Percentiles rank a stretch among this genome's conserved stretches.
phyloP scores from a whole-genome alignment of 2,797 vertebrate genomes.

The Apogon hyalosoma region DNA sequence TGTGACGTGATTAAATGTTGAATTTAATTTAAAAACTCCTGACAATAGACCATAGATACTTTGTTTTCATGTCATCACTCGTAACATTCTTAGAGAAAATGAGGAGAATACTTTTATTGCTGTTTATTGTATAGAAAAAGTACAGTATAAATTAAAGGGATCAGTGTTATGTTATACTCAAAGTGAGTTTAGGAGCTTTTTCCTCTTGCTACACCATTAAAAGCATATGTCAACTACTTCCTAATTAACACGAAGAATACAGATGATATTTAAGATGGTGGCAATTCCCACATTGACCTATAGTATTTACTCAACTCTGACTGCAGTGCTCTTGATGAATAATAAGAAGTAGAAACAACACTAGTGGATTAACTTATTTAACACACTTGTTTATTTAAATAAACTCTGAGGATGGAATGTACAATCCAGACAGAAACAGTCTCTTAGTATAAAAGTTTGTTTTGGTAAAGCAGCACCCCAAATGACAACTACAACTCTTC shows the following conservation, averaged over 20 bases:
- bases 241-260: slow-evolving; percentile 26
- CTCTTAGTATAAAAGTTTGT: slow-evolving; percentile 68
- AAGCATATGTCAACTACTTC: slow-evolving; percentile 22
- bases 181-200: slow-evolving; percentile 11
- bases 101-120: not conserved
- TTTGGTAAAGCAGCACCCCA: slow-evolving; percentile 73
- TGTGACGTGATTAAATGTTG: slow-evolving; percentile 24
- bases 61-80: slow-evolving; percentile 4
- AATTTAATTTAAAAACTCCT: not conserved
- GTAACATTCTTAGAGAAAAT: not conserved
- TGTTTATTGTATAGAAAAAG: not conserved
- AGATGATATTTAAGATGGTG: slow-evolving; percentile 9
- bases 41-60: not conserved
- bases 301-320: slow-evolving; percentile 17
- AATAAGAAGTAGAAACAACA: slow-evolving; percentile 9
- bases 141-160: not conserved
- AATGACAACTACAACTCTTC: slow-evolving; percentile 34
- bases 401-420: slow-evolving; percentile 74
- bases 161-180: not conserved
- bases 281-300: slow-evolving; percentile 21
- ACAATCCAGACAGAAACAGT: slow-evolving; percentile 72
- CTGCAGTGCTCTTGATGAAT: not conserved
- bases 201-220: not conserved
- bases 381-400: slow-evolving; percentile 82
- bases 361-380: slow-evolving; percentile 27